Base-by-base conservation (phyloP, 2,888 invertebrate genomes). In the Orthonevra nobilis region DNA sequence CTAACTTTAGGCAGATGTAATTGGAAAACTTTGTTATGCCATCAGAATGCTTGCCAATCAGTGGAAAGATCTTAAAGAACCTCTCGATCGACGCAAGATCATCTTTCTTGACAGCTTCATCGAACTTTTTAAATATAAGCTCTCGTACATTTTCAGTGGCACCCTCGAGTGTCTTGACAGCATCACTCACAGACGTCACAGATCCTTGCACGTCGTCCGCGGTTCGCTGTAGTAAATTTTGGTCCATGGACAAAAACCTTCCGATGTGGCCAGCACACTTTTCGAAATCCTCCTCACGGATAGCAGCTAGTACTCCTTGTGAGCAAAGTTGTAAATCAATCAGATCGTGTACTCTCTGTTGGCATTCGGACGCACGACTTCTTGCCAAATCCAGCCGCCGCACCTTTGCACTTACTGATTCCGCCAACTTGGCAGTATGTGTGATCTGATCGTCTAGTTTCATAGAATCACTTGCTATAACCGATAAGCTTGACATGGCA, bases 61-160 rank as follows among this genome's bases (percentile, higher is more conserved):
- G 90, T 0, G 99, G 99, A 89, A 98, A 99, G 85, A 99, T 93
- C 89, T 98, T 98, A 88, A 99, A 99, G 86, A 98, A 96, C 61
- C 98, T 90, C 87, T 98, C 97, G 12, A 98, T 95, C 0, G 95
- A 95, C 0, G 95, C 94, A 36, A 96, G 91, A 87, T 99, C 98
- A 84, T 96, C 95, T 52, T 92, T 93, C 63, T 92, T 92, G 0
- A 98, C 95, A 2, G 99, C 97, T 85, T 97, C 97, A 84, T 97
- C 96, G 87, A 99, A 98, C 86, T 96, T 94, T 54, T 91, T 91
- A 46, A 92, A 92, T 1, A 97, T 85, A 6, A 88, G 70, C 5
- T 87, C 85, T 0, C 86, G 83, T 44, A 96, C 89, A 85, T 95
- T 93, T 75, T 90, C 90, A 6, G 95, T 93, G 3, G 96, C 95